Evolutionary conservation across 2,888 invertebrate genomes (phyloP), one percentile per base, ranked within the genome.

Genomic region (Chrysolina haemoptera): DNA sequence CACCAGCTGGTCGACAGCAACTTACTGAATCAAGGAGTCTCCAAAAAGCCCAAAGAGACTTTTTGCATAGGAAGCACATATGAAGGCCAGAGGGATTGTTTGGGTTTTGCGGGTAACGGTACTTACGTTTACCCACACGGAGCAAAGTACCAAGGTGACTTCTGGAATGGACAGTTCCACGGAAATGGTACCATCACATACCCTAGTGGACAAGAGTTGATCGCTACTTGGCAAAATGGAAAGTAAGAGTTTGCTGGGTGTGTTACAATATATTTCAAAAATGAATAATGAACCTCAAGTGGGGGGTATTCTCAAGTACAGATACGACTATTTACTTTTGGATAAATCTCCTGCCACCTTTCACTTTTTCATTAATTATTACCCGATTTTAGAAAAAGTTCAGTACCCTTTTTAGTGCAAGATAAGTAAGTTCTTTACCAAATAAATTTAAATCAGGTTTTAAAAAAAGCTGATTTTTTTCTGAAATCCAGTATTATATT

Each of bases 121-220:
- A 71, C 55, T 18, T 78, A 78, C 27, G 11, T 27, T 22, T 78
- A 68, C 55, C 76, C 77, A 3, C 76, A 77, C 35, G 77, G 77
- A 46, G 71, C 75, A 6, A 70, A 71, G 9, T 79, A 78, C 65
- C 68, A 73, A 41, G 78, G 78, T 2, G 12, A 75, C 22, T 79
- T 79, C 53, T 69, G 66, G 48, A 67, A 79, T 64, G 79, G 79
- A 10, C 65, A 76, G 22, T 78, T 79, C 64, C 79, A 79, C 20
- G 79, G 78, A 6, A 50, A 62, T 6, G 79, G 79, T n/a, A 62
- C 55, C 18, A 70, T 78, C 11, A 71, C 69, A 1, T 79, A 79
- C 50, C 79, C 78, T 3, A 59, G 59, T 12, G 76, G 75, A 10
- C 76, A 78, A 16, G 43, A 70, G 40, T 3, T 79, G 8, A 72